A percentile compares a stretch with the other conserved stretches of the same genome.
Conservation (phyloP, 2,113 vertebrate species). For the Echinops telfairi region DNA sequence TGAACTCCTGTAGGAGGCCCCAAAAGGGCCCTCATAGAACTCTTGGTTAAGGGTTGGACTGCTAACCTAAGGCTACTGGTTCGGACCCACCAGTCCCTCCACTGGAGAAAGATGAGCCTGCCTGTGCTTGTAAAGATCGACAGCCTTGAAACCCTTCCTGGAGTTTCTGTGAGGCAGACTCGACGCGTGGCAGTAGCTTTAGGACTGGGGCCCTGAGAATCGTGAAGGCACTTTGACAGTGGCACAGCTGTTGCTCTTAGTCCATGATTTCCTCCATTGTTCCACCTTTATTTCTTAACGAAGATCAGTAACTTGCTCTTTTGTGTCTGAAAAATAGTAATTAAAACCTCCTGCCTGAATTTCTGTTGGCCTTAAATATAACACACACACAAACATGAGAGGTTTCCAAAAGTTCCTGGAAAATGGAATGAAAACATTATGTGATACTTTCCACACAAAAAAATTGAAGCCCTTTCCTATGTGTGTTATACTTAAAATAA, state of each 20-base stretch:
- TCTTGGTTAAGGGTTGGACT: too few species aligned
- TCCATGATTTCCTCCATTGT: background rate
- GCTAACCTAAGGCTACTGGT: too few species aligned
- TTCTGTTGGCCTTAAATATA: background rate
- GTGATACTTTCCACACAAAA: conserved; percentile 36
- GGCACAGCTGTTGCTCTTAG: background rate
- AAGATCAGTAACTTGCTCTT: background rate
- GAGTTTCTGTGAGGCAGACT: too few species aligned
- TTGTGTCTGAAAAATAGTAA: background rate
- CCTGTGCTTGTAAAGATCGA: too few species aligned
- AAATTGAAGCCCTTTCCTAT: background rate
- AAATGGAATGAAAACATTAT: background rate
- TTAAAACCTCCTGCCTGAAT: background rate
- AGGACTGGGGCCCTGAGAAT: too few species aligned
- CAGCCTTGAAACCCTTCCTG: too few species aligned
- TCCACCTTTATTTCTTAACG: conserved; percentile 6
- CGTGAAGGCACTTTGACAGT: background rate
- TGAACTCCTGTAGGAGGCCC: background rate
- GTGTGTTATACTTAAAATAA: too few species aligned
- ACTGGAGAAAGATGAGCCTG: too few species aligned
- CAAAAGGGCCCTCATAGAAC: too few species aligned
- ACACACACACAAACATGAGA: background rate
- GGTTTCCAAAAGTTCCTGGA: background rate
- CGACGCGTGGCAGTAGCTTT: too few species aligned
- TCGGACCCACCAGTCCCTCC: too few species aligned